These are phyloP conservation scores for Forbesichthys agassizii DNA, from an alignment of 2,113 vertebrate genomes.

Conservation along the genomic window DNA sequence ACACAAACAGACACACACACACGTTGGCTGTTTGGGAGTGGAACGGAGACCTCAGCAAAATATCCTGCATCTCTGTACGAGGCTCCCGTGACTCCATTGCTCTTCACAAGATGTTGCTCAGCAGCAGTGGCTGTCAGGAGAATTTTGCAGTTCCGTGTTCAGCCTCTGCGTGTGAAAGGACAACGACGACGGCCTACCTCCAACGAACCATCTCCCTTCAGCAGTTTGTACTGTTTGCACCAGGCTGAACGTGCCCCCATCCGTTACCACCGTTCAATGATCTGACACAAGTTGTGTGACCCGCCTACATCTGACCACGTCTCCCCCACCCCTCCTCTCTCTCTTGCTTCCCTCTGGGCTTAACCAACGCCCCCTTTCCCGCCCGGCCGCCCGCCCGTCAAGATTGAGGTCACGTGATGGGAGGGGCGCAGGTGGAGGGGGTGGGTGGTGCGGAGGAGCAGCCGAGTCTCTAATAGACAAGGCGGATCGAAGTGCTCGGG, in stretches of 20 bases:
- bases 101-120: conserved; percentile 30
- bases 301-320: conserved; percentile 7
- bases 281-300: conserved; percentile 19
- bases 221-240: no score
- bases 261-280: not conserved
- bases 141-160: conserved; percentile 41
- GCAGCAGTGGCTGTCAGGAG: conserved; percentile 19
- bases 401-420: conserved; percentile 63
- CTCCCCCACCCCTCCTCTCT: conserved; percentile 6
- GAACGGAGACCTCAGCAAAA: conserved; percentile 44
- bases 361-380: conserved; percentile 24
- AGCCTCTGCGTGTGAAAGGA: conserved; percentile 15
- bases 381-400: not conserved
- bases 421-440: conserved; percentile 65
- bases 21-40: conserved; percentile 16
- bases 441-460: conserved; percentile 57
- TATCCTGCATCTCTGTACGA: conserved; percentile 53
- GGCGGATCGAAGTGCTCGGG: conserved; percentile 76
- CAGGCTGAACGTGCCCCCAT: not conserved
- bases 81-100: conserved; percentile 49
- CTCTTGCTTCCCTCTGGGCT: conserved; percentile 17
- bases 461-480: conserved; percentile 76
- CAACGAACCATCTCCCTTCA: conserved; percentile 8
- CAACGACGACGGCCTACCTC: conserved; percentile 28
- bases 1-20: no score